Percentiles rank a stretch among this genome's conserved stretches.
Evolutionary conservation across 2,113 vertebrate genomes (phyloP).

Genomic region (Carlito syrichta): DNA sequence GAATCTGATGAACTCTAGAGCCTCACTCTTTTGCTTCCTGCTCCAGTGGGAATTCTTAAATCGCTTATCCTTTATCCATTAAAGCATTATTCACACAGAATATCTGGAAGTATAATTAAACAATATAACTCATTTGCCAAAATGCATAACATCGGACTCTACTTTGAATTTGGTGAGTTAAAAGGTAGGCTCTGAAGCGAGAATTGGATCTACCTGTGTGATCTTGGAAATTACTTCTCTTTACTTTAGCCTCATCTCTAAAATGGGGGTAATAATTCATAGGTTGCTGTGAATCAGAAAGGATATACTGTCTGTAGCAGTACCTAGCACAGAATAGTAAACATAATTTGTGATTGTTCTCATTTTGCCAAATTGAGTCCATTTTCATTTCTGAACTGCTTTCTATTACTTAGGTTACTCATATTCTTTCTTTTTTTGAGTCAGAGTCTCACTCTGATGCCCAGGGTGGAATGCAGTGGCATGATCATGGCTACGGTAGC

Average conservation of each 20-base stretch:
- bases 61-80: background rate
- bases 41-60: background rate
- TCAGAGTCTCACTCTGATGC: no score
- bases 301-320: background rate
- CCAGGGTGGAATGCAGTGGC: no score
- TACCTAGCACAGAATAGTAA: background rate
- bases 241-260: background rate
- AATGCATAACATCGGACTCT: background rate
- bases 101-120: background rate
- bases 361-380: slow-evolving; percentile 10
- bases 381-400: background rate
- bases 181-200: background rate
- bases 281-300: background rate
- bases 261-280: background rate
- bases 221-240: background rate
- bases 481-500: no score
- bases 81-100: background rate
- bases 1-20: background rate
- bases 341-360: background rate
- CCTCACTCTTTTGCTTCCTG: background rate
- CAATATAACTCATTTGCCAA: background rate
- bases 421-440: no score
- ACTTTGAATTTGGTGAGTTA: background rate
- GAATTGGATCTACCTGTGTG: background rate
- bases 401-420: background rate